Conservation (phyloP, 2,888 invertebrate genomes). For the Rapana venosa region DNA sequence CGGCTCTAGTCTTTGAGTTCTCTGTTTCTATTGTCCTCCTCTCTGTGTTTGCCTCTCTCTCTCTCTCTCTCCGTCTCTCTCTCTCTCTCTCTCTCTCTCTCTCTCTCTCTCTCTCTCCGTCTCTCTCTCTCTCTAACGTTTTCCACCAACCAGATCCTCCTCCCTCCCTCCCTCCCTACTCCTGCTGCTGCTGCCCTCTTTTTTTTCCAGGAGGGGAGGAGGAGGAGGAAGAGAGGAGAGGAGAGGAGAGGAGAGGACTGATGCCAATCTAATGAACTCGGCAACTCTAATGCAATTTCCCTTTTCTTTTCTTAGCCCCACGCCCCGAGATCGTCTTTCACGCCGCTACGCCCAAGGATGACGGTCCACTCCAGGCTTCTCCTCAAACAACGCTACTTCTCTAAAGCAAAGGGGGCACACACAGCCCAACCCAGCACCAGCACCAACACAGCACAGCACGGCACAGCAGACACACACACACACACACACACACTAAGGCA, state of each 20-base stretch:
- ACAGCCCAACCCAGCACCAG: background rate
- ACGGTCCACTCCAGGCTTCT: conserved; percentile 24
- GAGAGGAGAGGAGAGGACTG: background rate
- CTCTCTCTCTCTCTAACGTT: background rate
- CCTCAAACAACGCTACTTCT: conserved; percentile 14
- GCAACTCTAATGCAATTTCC: conserved; percentile 49
- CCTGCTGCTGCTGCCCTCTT: no score
- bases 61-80: conserved; percentile 6
- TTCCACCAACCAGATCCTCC: background rate
- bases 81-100: no score
- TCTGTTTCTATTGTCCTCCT: background rate
- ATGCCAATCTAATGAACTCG: conserved; percentile 48
- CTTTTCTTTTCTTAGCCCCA: conserved; percentile 45
- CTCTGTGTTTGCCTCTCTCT: background rate
- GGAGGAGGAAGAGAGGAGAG: no score
- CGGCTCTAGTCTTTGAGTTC: no score
- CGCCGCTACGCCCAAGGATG: conserved; percentile 31
- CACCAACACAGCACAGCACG: background rate
- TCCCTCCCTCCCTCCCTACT: background rate
- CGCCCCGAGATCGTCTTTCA: conserved; percentile 48
- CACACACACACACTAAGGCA: background rate
- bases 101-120: conserved; percentile 7
- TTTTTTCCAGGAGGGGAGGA: no score
- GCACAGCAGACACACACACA: background rate
- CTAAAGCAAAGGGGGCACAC: background rate